These are phyloP conservation scores for Lepus oiostolus DNA, from an alignment of 2,797 vertebrate species.

Conservation along the genomic window DNA sequence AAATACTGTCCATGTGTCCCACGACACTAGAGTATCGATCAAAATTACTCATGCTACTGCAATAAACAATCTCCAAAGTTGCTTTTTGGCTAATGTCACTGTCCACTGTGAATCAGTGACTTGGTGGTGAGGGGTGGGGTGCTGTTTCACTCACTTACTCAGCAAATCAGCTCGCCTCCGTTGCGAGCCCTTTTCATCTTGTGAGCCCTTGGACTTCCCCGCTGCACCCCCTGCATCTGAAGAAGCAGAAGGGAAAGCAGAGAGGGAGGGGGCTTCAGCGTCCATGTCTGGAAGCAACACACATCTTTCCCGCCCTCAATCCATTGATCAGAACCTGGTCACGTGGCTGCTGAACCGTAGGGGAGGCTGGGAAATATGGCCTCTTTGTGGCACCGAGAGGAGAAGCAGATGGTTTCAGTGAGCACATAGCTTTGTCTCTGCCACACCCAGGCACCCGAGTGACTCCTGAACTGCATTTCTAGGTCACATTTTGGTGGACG, in stretches of 20 bases:
- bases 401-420: constrained; percentile 9
- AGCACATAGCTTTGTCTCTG: not conserved
- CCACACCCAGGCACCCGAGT: not conserved
- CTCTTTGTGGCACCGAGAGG: not conserved
- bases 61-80: not conserved
- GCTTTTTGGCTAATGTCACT: constrained; percentile 32
- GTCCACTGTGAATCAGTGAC: not conserved
- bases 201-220: not conserved
- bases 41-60: not conserved
- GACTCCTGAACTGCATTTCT: not conserved
- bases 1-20: not conserved
- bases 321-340: not conserved
- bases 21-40: not conserved
- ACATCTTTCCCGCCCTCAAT: not conserved
- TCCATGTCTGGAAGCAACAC: not conserved
- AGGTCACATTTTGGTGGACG: constrained; percentile 16
- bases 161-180: not conserved
- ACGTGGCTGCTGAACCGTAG: not conserved
- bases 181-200: constrained; percentile 1
- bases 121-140: not conserved
- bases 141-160: constrained; percentile 12
- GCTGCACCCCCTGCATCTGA: not conserved
- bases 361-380: not conserved
- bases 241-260: not conserved
- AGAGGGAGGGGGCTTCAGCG: not conserved